Evolutionary conservation across 2,888 invertebrate genomes (phyloP).

Genomic region (Byasa hedistus): DNA sequence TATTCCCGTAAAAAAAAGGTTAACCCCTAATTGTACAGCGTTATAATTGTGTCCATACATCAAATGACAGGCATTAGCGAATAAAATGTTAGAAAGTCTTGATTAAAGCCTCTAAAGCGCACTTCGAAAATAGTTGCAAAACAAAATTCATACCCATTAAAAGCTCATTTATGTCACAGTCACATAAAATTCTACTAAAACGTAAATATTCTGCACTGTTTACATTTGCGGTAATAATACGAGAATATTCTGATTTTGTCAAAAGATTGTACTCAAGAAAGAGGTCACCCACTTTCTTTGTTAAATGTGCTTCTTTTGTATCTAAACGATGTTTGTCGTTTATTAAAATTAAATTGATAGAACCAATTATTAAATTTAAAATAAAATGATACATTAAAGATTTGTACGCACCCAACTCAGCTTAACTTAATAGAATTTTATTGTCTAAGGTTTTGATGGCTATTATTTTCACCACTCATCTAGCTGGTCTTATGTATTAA

Average conservation of each 20-base stretch:
- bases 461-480: too few species aligned
- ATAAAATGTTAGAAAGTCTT: constrained; percentile 6
- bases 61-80: neutral
- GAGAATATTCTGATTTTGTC: neutral
- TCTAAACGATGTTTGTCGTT: too few species aligned
- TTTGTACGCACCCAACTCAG: too few species aligned
- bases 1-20: too few species aligned
- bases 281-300: too few species aligned
- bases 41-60: neutral
- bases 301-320: too few species aligned
- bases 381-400: too few species aligned
- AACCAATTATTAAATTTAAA: too few species aligned
- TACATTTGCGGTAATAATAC: neutral
- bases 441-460: too few species aligned
- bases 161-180: constrained; percentile 4
- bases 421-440: too few species aligned
- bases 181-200: neutral
- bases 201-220: neutral
- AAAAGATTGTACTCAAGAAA: too few species aligned
- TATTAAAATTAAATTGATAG: too few species aligned
- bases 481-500: neutral
- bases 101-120: neutral
- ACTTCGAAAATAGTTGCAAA: neutral
- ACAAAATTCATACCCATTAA: constrained; percentile 6
- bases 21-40: neutral